phyloP scores from a whole-genome alignment of 2,113 vertebrate species.

The Bettongia penicillata region DNA sequence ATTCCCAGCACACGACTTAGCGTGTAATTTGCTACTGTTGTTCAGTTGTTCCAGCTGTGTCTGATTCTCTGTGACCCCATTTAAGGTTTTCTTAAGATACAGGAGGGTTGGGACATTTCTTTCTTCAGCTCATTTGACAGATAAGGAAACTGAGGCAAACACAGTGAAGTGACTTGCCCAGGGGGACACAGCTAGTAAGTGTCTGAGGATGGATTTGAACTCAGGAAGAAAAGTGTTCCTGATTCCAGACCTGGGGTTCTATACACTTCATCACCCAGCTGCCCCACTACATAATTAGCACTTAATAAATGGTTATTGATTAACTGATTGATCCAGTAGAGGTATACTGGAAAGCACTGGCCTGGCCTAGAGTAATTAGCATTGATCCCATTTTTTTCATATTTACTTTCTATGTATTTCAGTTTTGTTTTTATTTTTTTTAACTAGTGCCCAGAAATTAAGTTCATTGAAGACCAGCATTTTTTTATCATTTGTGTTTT shows the following conservation, averaged over 20 bases:
- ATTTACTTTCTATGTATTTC: not conserved
- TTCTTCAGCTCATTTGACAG: not conserved
- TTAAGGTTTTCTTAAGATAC: not conserved
- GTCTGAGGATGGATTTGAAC: not conserved
- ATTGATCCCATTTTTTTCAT: not conserved
- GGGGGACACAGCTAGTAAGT: not conserved
- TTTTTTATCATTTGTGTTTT: not conserved
- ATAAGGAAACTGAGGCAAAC: not conserved
- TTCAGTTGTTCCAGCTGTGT: no score
- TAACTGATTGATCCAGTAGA: not conserved
- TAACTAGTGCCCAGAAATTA: not conserved
- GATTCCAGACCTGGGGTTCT: not conserved
- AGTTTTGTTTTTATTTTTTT: not conserved
- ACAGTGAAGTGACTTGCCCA: not conserved
- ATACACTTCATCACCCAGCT: not conserved
- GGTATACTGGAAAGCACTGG: not conserved
- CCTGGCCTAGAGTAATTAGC: not conserved
- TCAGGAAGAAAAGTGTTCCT: not conserved
- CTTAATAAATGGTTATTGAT: not conserved
- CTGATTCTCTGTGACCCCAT: not conserved
- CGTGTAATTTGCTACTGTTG: not conserved
- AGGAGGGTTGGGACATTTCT: not conserved
- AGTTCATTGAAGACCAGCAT: not conserved
- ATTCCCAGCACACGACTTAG: not conserved
- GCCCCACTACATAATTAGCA: not conserved